Percentiles rank a stretch among this genome's conserved stretches.
Evolutionary conservation across 2,113 vertebrate species (phyloP).

Genomic region (Mustelus asterias): DNA sequence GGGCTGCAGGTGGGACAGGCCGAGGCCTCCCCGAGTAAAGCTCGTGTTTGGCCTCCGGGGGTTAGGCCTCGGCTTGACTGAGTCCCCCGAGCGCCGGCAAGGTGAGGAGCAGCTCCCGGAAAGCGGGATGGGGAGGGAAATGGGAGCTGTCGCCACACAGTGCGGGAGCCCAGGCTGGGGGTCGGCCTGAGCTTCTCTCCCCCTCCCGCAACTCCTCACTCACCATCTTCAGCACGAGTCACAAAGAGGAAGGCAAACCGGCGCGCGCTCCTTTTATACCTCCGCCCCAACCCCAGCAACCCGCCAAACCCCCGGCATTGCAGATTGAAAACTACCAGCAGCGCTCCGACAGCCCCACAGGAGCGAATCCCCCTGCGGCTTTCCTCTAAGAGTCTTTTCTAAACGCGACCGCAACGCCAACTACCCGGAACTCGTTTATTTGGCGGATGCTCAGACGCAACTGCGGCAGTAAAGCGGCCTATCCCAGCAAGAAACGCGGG

Average conservation of each 20-base stretch:
- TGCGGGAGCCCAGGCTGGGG: too few species aligned
- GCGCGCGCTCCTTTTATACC: constrained; percentile 15
- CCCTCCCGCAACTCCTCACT: background rate
- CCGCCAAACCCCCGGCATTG: background rate
- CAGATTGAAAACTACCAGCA: too few species aligned
- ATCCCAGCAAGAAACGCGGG: background rate
- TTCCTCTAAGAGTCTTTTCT: background rate
- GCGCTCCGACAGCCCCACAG: too few species aligned
- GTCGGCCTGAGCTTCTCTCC: background rate
- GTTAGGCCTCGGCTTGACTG: constrained; percentile 60
- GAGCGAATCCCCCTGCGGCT: too few species aligned
- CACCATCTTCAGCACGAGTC: constrained; percentile 24
- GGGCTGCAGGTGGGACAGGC: background rate
- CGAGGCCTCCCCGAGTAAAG: background rate
- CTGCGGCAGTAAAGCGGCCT: background rate
- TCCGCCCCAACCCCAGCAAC: background rate
- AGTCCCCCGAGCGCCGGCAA: background rate
- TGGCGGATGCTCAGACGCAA: background rate
- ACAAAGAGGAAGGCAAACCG: background rate
- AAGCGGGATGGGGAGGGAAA: background rate
- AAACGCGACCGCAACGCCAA: background rate
- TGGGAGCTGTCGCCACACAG: too few species aligned
- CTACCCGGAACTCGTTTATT: background rate
- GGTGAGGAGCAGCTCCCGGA: background rate
- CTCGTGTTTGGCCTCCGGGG: constrained; percentile 47